Percentiles rank a stretch among this genome's conserved stretches.
phyloP scores from a whole-genome alignment of 2,113 vertebrate genomes.

The Marcusenius ussheri region DNA sequence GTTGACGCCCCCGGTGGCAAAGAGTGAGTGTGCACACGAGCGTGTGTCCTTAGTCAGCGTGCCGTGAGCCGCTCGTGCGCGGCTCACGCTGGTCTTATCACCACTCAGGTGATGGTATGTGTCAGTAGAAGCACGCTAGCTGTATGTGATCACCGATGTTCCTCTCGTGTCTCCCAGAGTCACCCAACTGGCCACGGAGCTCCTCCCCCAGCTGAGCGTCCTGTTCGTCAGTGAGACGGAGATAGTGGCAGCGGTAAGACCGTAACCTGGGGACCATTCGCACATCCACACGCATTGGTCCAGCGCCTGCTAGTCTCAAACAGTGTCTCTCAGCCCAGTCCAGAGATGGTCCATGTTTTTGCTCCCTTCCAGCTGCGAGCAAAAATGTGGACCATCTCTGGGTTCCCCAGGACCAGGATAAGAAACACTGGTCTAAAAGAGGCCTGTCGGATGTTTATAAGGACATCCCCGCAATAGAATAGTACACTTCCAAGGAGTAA shows the following conservation, averaged over 20 bases:
- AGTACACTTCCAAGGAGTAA: not conserved
- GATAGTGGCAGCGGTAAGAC: constrained; percentile 57
- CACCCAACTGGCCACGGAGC: constrained; percentile 55
- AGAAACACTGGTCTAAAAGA: not conserved
- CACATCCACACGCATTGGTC: not conserved
- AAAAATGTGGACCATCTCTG: not conserved
- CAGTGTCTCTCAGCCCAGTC: not conserved
- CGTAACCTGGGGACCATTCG: not conserved
- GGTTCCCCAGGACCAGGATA: not conserved
- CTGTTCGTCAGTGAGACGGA: constrained; percentile 54
- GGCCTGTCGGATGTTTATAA: not conserved
- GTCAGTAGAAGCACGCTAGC: not conserved
- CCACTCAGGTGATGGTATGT: not conserved
- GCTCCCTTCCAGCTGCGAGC: not conserved
- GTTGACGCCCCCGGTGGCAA: constrained; percentile 58
- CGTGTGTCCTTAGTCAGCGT: not conserved
- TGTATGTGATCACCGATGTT: not conserved
- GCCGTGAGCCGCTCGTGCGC: not conserved
- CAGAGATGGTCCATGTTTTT: not conserved
- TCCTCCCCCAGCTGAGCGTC: constrained; percentile 50
- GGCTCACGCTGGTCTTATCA: not conserved
- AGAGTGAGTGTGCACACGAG: constrained; percentile 48
- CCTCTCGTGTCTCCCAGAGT: constrained; percentile 45
- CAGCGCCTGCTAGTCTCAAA: not conserved
- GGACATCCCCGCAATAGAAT: not conserved